Base-by-base conservation (phyloP, 2,888 invertebrate genomes). In the Loripinus fragilis region DNA sequence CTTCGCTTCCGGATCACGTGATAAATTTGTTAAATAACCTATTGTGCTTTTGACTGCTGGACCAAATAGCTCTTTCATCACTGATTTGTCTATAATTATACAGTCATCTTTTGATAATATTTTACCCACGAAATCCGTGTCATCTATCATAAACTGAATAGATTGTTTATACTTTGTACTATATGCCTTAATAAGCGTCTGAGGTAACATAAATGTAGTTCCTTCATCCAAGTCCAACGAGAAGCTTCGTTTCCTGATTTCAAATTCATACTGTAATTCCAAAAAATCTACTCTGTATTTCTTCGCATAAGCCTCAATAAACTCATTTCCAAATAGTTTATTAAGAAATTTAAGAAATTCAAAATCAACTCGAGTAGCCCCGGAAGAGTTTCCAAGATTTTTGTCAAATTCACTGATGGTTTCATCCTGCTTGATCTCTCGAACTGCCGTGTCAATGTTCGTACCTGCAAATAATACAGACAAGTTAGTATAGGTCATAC, bases 261-360 rank as follows among this genome's bases (percentile, higher is more conserved):
- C 87, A 77, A 87, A 87, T 42, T 87, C 87, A 60, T 87, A 85
- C 35, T 83, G 85, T 15, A 87, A 71, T 20, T 81, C 76, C 20
- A 80, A 67, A n/a, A 83, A 81, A 42, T 85, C 87, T 5, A 75
- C 30, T 72, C 78, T 83, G 48, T 83, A 73, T 42, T 83, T 86
- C 64, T 83, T 83, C 12, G 82, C 74, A 65, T 85, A 87, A 64
- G 68, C 74, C 10, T 86, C 87, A 69, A 86, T 85, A 28, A 86
- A 81, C 28, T 87, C 87, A 25, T 71, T 73, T 20, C 80, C 80
- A 23, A 85, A 77, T 1, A 87, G 50, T 30, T 80, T 70, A 48
- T 76, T 78, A 2, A 87, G n/a, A 42, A 86, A 87, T 35, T 85
- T 85, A 25, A 83, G 72, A 45, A 86, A 86, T 30, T 85, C 86